Evolutionary conservation across 2,113 vertebrate species (phyloP), one percentile per base, ranked within the genome.

Genomic region (Amphilophus citrinellus): DNA sequence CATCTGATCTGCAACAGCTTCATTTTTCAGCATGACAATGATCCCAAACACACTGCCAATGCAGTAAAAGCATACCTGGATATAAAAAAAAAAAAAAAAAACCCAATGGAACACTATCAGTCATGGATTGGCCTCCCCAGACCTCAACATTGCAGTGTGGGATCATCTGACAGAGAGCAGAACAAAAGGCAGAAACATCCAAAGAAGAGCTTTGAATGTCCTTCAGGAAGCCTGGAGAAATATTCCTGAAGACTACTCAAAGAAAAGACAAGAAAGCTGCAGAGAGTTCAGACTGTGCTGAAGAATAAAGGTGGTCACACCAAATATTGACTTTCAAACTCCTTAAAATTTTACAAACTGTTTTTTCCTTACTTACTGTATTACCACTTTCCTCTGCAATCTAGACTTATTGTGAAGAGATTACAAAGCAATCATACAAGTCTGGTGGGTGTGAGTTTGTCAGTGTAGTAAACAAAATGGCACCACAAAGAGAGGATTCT

Each of bases 221-320:
- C 14, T 68, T 68, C 8, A 47, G 27, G 22, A 66, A 66, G 39
- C 17, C 0, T 1, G 0, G 42, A 47, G 5, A 50, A 47, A 4
- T 47, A 1, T 27, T 68, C 24, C 3, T 68, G 22, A 68, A 44
- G n/a, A 42, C 22, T 47, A 9, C 39, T 44, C 27, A 66, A 66
- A 44, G n/a, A 66, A 10, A 66, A 24, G 5, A 39, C 15, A 44
- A 17, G n/a, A 66, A 66, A 66, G 17, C 24, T 66, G 15, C 8
- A 42, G 35, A 42, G n/a, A 44, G 37, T 66, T 17, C 13, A 65
- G 62, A 7, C 35, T 35, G 35, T 35, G 35, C 35, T 35, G 35
- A 7, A 35, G 35, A 35, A 35, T 35, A 39, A 9, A 39, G 37
- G 37, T 39, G 37, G 9, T 39, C 37, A 39, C 8, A 8, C 37